phyloP scores from a whole-genome alignment of 2,113 vertebrate species.

The Arenaria interpres region DNA sequence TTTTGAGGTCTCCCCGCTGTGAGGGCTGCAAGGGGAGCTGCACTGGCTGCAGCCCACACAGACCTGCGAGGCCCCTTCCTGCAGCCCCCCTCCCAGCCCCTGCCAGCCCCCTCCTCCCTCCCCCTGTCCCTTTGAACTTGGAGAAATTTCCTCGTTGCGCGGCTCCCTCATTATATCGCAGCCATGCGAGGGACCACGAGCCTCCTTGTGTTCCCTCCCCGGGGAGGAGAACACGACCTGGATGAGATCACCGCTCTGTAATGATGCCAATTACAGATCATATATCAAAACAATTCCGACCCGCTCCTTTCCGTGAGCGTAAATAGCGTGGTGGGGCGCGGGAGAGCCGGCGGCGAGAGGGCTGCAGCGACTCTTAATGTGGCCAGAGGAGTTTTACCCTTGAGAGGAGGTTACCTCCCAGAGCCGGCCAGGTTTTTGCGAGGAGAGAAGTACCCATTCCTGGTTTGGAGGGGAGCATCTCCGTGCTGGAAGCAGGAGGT shows the following conservation, averaged over 20 bases:
- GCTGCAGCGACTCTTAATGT: neutral
- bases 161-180: slow-evolving; percentile 56
- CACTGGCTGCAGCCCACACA: neutral
- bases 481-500: neutral
- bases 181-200: slow-evolving; percentile 8
- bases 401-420: slow-evolving; percentile 5
- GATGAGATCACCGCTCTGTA: slow-evolving; percentile 75
- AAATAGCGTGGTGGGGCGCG: neutral
- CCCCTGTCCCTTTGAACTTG: slow-evolving; percentile 52
- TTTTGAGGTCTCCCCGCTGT: neutral
- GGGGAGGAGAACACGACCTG: slow-evolving; percentile 49
- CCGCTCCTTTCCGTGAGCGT: slow-evolving; percentile 19
- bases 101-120: slow-evolving; percentile 10
- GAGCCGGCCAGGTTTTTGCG: neutral
- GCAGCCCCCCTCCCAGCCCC: neutral
- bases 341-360: neutral
- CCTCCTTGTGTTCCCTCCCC: slow-evolving; percentile 37
- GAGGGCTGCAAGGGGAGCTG: neutral
- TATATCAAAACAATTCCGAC: slow-evolving; percentile 71
- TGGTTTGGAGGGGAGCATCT: neutral
- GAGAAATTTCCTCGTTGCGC: slow-evolving; percentile 21
- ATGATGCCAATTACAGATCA: slow-evolving; percentile 74
- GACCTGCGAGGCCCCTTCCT: neutral
- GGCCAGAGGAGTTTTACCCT: neutral
- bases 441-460: neutral